Base-by-base conservation (phyloP, 2,888 invertebrate genomes). In the Melanchra persicariae region DNA sequence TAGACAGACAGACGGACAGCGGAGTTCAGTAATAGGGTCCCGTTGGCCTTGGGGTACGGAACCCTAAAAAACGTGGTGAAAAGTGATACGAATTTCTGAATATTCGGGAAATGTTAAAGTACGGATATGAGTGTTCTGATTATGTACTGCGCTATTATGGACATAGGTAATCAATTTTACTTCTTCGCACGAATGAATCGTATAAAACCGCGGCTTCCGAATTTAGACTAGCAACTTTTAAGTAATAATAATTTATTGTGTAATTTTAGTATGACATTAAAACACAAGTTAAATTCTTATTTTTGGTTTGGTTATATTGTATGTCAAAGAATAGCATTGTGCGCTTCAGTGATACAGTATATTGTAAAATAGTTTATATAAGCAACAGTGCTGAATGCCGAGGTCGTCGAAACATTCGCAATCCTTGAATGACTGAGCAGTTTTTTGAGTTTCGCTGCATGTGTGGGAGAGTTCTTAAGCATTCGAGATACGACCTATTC, bases 161-260 rank as follows among this genome's bases (percentile, higher is more conserved):
- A 72, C 59, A n/a, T n/a, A n/a, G n/a, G 69, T 61, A 54, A 67
- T 72, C 30, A 66, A 57, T 73, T 63, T 69, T 15, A 57, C 57
- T 55, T 49, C 17, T 47, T 66, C 62, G 77, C 51, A 61, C 51
- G 67, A 65, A 5, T 40, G 58, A 54, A 24, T 58, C 15, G 22
- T 26, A 47, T 52, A 34, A 60, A 26, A 60, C 37, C 17, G 47
- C 60, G 3, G 12, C 22, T 43, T 49, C 26, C 22, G 22, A 55
- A 70, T 60, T 34, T 15, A 49, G 17, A 52, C 37, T 37, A 6
- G 17, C 17, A 67, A 22, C 3, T n/a, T 17, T 17, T 24, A 17
- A n/a, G n/a, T n/a, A n/a, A n/a, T n/a, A 17, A 22, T 2, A 5
- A 2, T 26, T 24, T 24, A 2, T 26, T 54, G 26, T 47, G 12